Evolutionary conservation across 2,888 invertebrate genomes (phyloP), one percentile per base, ranked within the genome.

Genomic region (Siphlonurus alternatus): DNA sequence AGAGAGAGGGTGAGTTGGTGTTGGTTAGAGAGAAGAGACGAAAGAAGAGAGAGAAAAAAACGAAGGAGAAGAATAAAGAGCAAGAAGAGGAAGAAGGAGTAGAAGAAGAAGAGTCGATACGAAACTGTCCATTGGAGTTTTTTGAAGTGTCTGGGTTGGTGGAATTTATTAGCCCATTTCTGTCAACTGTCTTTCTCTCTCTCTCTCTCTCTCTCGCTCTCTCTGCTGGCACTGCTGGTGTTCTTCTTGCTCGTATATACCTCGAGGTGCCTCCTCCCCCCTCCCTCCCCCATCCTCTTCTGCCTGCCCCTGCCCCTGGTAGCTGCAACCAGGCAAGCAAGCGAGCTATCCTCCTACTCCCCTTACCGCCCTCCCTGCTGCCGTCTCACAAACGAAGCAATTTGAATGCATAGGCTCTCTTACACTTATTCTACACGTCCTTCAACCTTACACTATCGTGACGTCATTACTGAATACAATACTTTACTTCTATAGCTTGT

Each of bases 361-460:
- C 56, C 19, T 22, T 5, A 10, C 56, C 56, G n/a, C 56, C 56
- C 56, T 56, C 56, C 56, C 56, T 22, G 19, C 56, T n/a, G 56
- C n/a, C 56, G 19, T n/a, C 56, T 56, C 56, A 56, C 56, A 56
- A 56, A 56, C 56, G 56, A 56, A 56, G 56, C 56, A 56, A 56
- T 56, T 56, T 56, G 56, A 56, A 56, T 56, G 56, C 56, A 56
- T 56, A 56, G 56, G 56, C 56, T 56, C 56, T 56, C 56, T 56
- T 56, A 56, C 56, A 56, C 56, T 56, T 56, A 56, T 56, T 56
- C 56, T 56, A n/a, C 56, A 56, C 56, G 56, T 56, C 38, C 38
- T 38, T 38, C 38, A 38, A 38, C 38, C 38, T 38, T 38, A 38
- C 38, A 38, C 38, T 38, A 38, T 38, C 38, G 15, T 38, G 38